Percentiles rank a stretch among this genome's conserved stretches.
Conservation (phyloP, 2,888 invertebrate species). For the Branchellion lobata region DNA sequence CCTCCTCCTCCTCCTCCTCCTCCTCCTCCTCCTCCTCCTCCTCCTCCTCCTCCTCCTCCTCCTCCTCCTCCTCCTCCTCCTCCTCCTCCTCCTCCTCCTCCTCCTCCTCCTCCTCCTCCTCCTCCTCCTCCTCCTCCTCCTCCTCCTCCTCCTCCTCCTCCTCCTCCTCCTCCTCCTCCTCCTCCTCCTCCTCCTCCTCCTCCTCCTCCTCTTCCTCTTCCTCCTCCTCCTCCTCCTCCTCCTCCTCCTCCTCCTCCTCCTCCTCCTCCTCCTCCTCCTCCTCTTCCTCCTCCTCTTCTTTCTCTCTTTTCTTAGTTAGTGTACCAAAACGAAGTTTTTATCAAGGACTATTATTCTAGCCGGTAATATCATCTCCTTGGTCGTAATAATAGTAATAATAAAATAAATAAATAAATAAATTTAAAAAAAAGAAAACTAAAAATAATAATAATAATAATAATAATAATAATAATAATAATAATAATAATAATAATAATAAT, state of each 20-base stretch:
- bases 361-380: too few relatives aligned
- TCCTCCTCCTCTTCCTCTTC: background rate
- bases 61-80: background rate
- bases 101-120: background rate
- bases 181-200: background rate
- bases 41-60: background rate
- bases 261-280: slow-evolving; percentile 3
- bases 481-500: too few relatives aligned
- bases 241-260: background rate
- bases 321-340: too few relatives aligned
- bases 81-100: background rate
- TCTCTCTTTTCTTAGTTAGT: background rate
- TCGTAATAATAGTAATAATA: too few relatives aligned
- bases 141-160: background rate
- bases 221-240: slow-evolving; percentile 8
- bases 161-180: slow-evolving; percentile 1
- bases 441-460: too few relatives aligned
- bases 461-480: too few relatives aligned
- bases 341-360: too few relatives aligned
- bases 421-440: too few relatives aligned
- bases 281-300: background rate
- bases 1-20: background rate
- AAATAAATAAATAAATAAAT: too few relatives aligned
- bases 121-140: background rate
- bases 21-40: slow-evolving; percentile 19